phyloP scores from a whole-genome alignment of 2,797 vertebrate genomes.

The Macrochelys suwanniensis region DNA sequence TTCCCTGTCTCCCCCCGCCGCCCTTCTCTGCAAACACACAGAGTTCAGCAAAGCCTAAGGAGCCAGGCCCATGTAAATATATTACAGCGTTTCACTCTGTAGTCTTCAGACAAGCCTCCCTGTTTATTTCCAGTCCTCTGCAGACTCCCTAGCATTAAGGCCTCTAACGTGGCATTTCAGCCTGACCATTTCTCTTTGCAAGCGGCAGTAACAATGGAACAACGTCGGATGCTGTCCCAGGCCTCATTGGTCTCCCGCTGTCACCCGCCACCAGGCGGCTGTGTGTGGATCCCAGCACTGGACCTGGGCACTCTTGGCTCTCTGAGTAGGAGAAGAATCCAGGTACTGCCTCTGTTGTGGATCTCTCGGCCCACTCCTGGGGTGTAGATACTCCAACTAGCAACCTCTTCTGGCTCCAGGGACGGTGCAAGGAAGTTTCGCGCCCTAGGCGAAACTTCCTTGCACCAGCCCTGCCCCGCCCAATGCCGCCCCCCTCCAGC shows the following conservation, averaged over 20 bases:
- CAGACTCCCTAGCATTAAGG: fast-evolving
- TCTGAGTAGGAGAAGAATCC: background rate
- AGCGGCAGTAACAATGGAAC: background rate
- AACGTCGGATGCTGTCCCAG: background rate
- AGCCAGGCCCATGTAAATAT: background rate
- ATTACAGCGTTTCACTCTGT: background rate
- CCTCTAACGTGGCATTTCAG: background rate
- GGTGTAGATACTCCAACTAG: no score
- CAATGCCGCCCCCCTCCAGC: no score
- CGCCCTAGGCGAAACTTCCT: no score
- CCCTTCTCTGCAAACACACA: background rate
- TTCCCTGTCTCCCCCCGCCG: background rate
- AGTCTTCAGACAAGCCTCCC: background rate
- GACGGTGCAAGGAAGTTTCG: no score
- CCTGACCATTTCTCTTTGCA: background rate
- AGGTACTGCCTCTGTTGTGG: background rate
- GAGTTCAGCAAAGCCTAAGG: background rate
- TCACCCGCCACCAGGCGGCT: background rate
- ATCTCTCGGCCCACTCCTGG: background rate
- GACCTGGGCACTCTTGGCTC: background rate
- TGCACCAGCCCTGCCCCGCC: no score
- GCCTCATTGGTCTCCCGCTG: background rate
- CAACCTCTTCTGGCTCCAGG: no score
- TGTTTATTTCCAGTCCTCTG: background rate
- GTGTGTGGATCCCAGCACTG: background rate